Conservation (phyloP, 2,113 vertebrate species). For the Nannobrachium achirus region DNA sequence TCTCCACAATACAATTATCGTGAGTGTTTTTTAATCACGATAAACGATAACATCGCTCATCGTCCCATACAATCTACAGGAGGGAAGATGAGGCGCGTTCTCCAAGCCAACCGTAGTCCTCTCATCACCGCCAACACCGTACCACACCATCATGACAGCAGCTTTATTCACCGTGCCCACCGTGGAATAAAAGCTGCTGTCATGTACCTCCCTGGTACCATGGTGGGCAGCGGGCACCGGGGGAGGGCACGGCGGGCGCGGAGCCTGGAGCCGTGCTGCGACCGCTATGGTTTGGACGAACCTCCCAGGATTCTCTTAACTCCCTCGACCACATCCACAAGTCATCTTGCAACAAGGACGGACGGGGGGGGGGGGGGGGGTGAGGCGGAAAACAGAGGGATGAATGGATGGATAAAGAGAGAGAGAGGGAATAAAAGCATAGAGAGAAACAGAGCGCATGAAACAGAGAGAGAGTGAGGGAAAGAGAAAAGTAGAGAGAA, state of each 20-base stretch:
- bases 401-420: too few species aligned
- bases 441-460: too few species aligned
- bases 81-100: conserved; percentile 23
- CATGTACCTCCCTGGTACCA: too few species aligned
- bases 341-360: conserved; percentile 66
- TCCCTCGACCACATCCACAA: conserved; percentile 72
- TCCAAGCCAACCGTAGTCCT: conserved; percentile 41
- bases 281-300: conserved; percentile 17
- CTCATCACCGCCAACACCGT: conserved; percentile 37
- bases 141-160: conserved; percentile 43
- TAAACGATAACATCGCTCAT: too few species aligned
- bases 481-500: conserved; percentile 38
- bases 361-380: neutral
- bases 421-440: neutral
- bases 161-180: too few species aligned
- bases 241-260: conserved; percentile 3
- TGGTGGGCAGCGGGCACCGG: conserved; percentile 37
- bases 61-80: too few species aligned
- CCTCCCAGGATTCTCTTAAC: conserved; percentile 38
- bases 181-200: too few species aligned
- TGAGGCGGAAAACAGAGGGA: neutral
- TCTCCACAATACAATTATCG: too few species aligned
- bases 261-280: conserved; percentile 34
- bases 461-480: neutral
- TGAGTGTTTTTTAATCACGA: too few species aligned